phyloP scores from a whole-genome alignment of 2,888 invertebrate genomes.

The Litoditis marina region DNA sequence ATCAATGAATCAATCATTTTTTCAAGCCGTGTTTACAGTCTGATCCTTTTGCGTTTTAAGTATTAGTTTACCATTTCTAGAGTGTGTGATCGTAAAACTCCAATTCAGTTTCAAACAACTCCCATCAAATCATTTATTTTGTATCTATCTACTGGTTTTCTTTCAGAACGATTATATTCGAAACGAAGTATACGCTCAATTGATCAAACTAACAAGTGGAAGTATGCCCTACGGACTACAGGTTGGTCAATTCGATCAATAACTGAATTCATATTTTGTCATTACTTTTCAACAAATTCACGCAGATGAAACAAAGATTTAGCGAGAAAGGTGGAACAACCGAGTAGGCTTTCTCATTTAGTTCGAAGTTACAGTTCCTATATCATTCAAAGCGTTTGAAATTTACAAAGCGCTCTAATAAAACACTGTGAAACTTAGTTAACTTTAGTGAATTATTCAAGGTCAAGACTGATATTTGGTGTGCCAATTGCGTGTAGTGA shows the following conservation, averaged over 20 bases:
- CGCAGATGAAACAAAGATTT: no score
- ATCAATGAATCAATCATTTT: not conserved
- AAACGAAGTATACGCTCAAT: constrained; percentile 85
- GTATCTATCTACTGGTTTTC: no score
- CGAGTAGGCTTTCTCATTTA: not conserved
- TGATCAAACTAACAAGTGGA: constrained; percentile 86
- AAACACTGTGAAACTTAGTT: not conserved
- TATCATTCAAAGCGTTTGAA: not conserved
- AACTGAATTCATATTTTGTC: no score
- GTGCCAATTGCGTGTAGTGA: no score
- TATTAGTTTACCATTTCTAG: no score
- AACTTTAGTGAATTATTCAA: no score
- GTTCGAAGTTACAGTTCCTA: not conserved
- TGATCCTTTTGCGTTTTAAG: no score
- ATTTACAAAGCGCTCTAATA: not conserved
- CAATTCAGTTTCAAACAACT: not conserved
- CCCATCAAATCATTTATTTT: not conserved
- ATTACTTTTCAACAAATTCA: no score
- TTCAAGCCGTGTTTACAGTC: not conserved
- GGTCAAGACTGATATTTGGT: no score
- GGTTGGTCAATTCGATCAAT: no score
- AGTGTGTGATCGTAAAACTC: no score
- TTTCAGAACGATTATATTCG: constrained; percentile 71
- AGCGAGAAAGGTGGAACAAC: no score
- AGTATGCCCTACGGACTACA: constrained; percentile 41